Evolutionary conservation across 64 coral and sea anemone species (phyloP).

Genomic region (Montipora foliosa): DNA sequence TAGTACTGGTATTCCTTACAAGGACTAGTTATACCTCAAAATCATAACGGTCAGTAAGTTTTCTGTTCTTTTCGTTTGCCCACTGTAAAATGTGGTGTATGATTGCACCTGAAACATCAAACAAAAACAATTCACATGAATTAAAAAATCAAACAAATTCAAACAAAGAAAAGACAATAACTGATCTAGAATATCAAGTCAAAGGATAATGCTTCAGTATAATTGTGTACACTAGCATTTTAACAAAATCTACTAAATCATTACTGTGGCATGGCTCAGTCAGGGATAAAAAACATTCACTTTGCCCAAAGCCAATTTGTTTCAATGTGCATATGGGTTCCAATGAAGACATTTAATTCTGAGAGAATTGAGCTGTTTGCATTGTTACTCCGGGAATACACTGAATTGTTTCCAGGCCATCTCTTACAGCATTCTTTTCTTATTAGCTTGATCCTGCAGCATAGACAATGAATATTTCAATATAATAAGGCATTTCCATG

Average conservation of each 20-base stretch:
- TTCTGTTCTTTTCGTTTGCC: constrained; percentile 17
- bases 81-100: constrained; percentile 1
- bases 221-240: too few relatives aligned
- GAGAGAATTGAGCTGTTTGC: background rate
- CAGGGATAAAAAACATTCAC: background rate
- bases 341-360: background rate
- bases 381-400: background rate
- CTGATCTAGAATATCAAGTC: too few relatives aligned
- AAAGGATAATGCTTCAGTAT: too few relatives aligned
- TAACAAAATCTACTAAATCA: too few relatives aligned
- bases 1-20: background rate
- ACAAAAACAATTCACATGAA: background rate
- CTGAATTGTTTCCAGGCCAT: background rate
- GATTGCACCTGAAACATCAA: constrained; percentile 26
- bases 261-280: background rate
- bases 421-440: background rate
- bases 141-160: too few relatives aligned
- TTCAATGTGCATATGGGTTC: background rate
- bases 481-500: too few relatives aligned
- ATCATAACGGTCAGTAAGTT: constrained; percentile 45
- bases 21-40: constrained; percentile 30
- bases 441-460: background rate
- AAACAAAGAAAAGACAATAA: too few relatives aligned
- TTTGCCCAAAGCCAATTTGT: background rate
- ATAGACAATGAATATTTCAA: background rate